Conservation (phyloP, 1,140 invertebrate genomes). For the Papilio helenus region DNA sequence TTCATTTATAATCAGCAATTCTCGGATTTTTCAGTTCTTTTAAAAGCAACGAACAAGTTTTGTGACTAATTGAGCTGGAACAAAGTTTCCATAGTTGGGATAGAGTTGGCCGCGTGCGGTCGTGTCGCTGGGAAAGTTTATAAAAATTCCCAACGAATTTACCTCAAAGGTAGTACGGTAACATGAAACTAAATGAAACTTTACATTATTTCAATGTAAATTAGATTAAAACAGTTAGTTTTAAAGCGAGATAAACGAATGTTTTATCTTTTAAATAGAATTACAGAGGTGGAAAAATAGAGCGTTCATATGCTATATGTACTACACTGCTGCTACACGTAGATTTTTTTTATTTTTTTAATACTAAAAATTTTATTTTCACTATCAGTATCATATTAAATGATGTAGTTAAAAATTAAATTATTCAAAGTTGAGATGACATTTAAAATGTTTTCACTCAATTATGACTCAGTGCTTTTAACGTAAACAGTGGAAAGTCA, state of each 20-base stretch:
- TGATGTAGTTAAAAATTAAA: neutral
- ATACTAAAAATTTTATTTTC: neutral
- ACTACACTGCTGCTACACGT: too few species aligned
- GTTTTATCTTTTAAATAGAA: neutral
- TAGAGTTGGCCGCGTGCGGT: neutral
- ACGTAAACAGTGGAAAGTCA: neutral
- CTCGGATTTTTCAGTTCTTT: neutral
- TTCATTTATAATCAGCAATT: neutral
- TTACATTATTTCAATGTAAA: neutral
- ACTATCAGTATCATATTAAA: neutral
- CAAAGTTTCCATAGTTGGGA: slow-evolving; percentile 8
- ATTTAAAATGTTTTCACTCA: neutral
- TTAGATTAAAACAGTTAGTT: neutral
- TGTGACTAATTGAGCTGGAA: slow-evolving; percentile 27
- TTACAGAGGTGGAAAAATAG: neutral
- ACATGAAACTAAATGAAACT: neutral
- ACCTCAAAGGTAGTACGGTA: neutral
- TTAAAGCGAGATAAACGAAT: neutral
- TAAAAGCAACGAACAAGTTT: slow-evolving; percentile 20
- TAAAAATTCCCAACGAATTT: slow-evolving; percentile 8
- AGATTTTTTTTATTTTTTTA: too few species aligned
- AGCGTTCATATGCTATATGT: neutral
- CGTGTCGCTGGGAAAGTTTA: slow-evolving; percentile 7
- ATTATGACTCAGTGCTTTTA: neutral
- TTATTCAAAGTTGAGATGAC: slow-evolving; percentile 1